Evolutionary conservation across 2,113 vertebrate genomes (phyloP), one percentile per base, ranked within the genome.

Genomic region (Parus major): DNA sequence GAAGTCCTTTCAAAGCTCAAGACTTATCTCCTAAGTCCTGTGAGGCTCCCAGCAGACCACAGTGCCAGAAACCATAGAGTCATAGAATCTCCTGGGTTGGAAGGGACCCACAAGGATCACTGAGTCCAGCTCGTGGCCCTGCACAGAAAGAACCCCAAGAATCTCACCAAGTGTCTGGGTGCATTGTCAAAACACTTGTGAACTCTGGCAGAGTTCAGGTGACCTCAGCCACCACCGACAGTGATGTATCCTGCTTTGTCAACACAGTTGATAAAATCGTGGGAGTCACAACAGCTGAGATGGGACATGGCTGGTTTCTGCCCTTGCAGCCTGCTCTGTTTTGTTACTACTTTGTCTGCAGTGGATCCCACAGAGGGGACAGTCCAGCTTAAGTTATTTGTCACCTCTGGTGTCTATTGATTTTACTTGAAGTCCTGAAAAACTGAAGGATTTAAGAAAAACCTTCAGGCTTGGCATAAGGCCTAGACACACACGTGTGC

Each of bases 231-330:
- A 42, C 66, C 5, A 1, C 70, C 5, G 1, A 3, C 25, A 22
- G 49, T 33, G 15, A 15, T 1, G 0, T 6, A 22, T 65, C 5
- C 50, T 2, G 6, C 57, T 66, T 15, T 31, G 33, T 39, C 4
- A 3, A 8, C 16, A 5, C 7, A 2, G 4, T 21, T 27, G 1
- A 1, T 86, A 21, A 36, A 69, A 17, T 76, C 53, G 31, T 22
- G 29, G 20, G 27, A 44, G 33, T 64, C 49, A 15, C 12, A 65
- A 3, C 33, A 31, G 44, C 68, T 35, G 35, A 33, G 47, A 3
- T 79, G 53, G 27, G 28, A 61, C 12, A 0, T 1, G 1, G 23
- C 9, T 72, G n/a, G 21, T 11, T 36, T 52, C 57, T 63, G 46
- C 53, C 35, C 59, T 18, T 39, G 28, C 27, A 61, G 17, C 35